phyloP scores from a whole-genome alignment of 2,113 vertebrate species.

The Poeciliopsis turrubarensis region DNA sequence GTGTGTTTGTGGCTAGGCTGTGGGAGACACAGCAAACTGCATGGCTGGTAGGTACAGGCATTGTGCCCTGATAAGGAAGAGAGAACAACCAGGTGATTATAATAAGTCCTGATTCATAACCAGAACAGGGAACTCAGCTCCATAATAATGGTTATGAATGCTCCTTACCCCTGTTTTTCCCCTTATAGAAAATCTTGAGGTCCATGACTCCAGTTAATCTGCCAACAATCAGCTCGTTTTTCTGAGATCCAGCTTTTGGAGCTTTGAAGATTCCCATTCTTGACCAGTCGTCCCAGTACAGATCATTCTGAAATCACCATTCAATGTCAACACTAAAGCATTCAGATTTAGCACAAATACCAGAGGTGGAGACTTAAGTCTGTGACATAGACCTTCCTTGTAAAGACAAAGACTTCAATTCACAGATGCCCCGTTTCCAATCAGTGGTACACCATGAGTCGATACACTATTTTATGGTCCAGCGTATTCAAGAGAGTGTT shows the following conservation, averaged over 20 bases:
- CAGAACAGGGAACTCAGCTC: not conserved
- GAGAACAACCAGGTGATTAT: not conserved
- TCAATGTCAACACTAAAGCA: not conserved
- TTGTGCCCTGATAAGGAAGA: conserved; percentile 82
- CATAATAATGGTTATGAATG: not conserved
- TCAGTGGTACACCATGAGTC: no score
- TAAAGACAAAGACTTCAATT: no score
- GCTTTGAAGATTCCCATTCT: conserved; percentile 96
- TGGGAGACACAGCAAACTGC: conserved; percentile 92
- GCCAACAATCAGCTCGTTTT: conserved; percentile 86
- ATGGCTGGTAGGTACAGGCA: conserved; percentile 86
- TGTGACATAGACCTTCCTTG: no score
- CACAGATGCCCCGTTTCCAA: no score
- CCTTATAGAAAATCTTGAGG: conserved; percentile 97
- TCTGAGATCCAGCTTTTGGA: conserved; percentile 85
- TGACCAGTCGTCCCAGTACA: conserved; percentile 99
- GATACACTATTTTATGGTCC: no score
- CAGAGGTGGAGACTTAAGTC: no score
- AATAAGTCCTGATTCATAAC: not conserved
- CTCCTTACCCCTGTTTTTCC: conserved; percentile 86
- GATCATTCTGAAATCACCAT: conserved; percentile 85
- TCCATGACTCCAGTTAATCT: conserved; percentile 95
- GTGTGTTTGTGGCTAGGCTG: conserved; percentile 83
- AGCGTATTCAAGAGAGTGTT: no score
- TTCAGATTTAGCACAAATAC: not conserved